Conservation (phyloP, 2,113 vertebrate genomes). For the Bos indicus region DNA sequence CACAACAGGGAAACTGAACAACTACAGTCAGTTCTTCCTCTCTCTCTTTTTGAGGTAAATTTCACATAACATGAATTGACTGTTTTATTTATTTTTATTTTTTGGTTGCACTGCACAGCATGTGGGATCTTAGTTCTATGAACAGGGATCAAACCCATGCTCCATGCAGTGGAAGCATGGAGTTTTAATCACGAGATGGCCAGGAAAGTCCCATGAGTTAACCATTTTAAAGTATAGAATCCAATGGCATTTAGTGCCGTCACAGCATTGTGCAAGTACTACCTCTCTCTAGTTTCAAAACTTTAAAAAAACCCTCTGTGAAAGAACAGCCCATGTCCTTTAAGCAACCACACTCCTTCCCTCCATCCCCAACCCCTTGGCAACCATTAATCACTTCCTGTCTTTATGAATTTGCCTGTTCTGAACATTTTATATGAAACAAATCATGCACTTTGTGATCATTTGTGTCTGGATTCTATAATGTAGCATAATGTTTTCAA, state of each 20-base stretch:
- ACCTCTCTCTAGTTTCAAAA: neutral
- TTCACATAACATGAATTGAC: neutral
- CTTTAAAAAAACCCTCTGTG: no score
- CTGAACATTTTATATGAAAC: neutral
- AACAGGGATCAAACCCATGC: neutral
- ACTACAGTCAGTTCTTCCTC: neutral
- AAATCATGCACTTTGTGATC: neutral
- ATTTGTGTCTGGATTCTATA: neutral
- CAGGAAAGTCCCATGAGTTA: neutral
- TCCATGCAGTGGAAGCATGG: neutral
- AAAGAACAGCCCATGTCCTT: no score
- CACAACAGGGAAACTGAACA: neutral
- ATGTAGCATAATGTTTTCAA: no score
- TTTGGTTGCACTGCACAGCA: neutral
- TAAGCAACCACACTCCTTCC: neutral
- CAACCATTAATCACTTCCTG: neutral
- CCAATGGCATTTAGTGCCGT: rapidly evolving
- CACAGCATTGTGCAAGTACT: neutral
- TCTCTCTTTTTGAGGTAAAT: neutral
- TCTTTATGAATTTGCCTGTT: neutral
- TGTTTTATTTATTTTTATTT: neutral
- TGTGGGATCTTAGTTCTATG: neutral
- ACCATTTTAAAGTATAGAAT: neutral
- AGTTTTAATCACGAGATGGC: neutral
- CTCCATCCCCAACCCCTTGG: no score